Conservation (phyloP, 37 sponge, comb jelly and placozoan species). For the Crambe crambe region DNA sequence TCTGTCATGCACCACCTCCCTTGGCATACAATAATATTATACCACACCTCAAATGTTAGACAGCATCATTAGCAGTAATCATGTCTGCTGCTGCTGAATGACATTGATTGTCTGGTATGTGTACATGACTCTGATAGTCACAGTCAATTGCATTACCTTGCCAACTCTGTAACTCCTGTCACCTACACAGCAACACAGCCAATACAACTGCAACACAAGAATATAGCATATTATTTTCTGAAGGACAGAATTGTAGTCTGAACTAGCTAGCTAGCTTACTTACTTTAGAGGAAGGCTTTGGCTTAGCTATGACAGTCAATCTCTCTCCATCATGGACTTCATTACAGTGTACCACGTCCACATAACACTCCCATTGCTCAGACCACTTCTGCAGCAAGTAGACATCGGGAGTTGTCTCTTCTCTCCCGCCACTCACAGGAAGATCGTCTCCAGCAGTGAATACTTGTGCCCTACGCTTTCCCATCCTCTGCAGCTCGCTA, state of each 20-base stretch:
- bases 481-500: constrained; percentile 3
- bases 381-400: constrained; percentile 43
- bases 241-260: too few relatives aligned
- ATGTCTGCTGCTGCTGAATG: too few relatives aligned
- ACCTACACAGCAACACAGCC: constrained; percentile 20
- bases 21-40: too few relatives aligned
- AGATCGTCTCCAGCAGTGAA: constrained; percentile 5
- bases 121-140: not conserved
- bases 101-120: not conserved
- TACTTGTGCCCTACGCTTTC: constrained; percentile 1
- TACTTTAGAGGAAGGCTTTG: constrained; percentile 26
- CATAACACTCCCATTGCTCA: constrained; percentile 21
- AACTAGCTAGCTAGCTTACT: not conserved
- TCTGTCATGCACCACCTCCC: not conserved
- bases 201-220: not conserved
- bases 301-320: constrained; percentile 16
- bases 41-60: too few relatives aligned
- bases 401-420: not conserved
- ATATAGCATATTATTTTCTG: too few relatives aligned
- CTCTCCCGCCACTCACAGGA: not conserved
- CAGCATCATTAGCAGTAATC: too few relatives aligned
- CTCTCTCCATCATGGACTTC: constrained; percentile 27
- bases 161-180: not conserved
- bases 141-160: too few relatives aligned
- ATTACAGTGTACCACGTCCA: constrained; percentile 4